Conservation (phyloP, 2,797 vertebrate genomes). For the Enteromius anoplus region DNA sequence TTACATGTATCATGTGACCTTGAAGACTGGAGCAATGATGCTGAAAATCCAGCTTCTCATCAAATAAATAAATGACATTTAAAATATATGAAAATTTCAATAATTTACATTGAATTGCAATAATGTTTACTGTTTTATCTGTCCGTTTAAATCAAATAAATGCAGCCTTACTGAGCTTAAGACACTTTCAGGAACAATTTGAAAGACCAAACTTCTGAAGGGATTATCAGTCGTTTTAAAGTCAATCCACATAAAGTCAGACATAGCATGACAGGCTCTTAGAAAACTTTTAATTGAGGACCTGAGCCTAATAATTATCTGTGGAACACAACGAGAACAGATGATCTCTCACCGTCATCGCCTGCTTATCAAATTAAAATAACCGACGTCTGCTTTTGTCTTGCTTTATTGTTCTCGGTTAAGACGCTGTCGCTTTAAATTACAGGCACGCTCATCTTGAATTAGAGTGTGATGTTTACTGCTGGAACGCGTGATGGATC, state of each 20-base stretch:
- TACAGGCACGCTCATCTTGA: constrained; percentile 10
- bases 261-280: constrained; percentile 12
- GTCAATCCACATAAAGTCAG: neutral
- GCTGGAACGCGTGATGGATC: constrained; percentile 4
- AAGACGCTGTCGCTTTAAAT: constrained; percentile 28
- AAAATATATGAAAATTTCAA: neutral
- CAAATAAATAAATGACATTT: neutral
- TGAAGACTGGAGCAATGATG: neutral
- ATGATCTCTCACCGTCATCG: neutral
- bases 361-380: constrained; percentile 27
- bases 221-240: neutral
- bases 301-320: constrained; percentile 23
- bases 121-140: neutral
- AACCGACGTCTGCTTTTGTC: constrained; percentile 12
- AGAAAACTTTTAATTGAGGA: constrained; percentile 24
- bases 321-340: neutral
- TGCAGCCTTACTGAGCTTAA: neutral
- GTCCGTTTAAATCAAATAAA: neutral
- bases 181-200: neutral
- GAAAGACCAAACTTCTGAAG: neutral
- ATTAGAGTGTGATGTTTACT: constrained; percentile 9
- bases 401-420: constrained; percentile 21
- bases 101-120: neutral
- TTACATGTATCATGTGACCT: neutral
- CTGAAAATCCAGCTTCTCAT: neutral